Evolutionary conservation across 2,797 vertebrate genomes (phyloP).

Genomic region (Cygnus olor): DNA sequence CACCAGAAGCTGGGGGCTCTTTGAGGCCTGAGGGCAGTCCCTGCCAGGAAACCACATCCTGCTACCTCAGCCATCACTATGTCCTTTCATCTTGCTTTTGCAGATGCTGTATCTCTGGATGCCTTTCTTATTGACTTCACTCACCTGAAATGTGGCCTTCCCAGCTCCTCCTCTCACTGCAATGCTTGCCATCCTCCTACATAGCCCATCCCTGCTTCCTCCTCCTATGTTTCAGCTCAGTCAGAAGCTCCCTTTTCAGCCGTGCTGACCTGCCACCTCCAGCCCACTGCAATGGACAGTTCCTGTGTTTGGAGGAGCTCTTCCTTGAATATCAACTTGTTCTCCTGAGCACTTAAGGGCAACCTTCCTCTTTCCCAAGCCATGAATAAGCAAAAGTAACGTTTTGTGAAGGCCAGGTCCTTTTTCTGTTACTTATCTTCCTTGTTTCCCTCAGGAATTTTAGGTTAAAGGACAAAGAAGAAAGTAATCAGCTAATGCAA

Average conservation of each 20-base stretch:
- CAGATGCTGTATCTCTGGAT: background rate
- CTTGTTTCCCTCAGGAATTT: background rate
- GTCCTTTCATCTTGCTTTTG: background rate
- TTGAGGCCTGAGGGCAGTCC: background rate
- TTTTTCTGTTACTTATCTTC: background rate
- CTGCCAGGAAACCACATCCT: background rate
- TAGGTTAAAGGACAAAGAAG: background rate
- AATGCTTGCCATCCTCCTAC: background rate
- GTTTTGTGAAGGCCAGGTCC: background rate
- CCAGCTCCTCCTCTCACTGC: background rate
- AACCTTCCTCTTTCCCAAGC: background rate
- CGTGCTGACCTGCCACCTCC: background rate
- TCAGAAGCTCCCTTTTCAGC: background rate
- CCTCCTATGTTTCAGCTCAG: background rate
- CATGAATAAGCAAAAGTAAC: background rate
- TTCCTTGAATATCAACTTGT: background rate
- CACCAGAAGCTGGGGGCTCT: no score
- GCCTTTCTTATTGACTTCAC: background rate
- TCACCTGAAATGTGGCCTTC: background rate
- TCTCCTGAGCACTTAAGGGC: background rate
- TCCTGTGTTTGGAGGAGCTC: background rate
- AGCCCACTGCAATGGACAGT: background rate
- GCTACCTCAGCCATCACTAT: background rate
- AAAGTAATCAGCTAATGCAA: background rate
- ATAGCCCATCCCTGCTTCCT: no score